Evolutionary conservation across 2,888 invertebrate species (phyloP), one percentile per base, ranked within the genome.

Genomic region (Bedellia somnulentella): DNA sequence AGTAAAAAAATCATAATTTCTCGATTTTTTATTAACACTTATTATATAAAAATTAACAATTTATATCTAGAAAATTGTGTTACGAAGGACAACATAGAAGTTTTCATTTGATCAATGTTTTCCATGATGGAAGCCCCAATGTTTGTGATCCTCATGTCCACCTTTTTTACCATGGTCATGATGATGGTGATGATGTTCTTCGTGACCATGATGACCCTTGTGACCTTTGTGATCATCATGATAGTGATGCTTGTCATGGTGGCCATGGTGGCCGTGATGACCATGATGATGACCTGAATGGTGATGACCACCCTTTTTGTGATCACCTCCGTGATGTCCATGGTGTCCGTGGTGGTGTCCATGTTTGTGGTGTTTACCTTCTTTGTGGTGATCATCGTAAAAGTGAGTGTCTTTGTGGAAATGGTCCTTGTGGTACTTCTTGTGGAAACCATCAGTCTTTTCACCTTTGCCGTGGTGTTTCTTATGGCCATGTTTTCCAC

Each of bases 91-190:
- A n/a, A n/a, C n/a, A n/a, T n/a, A 40, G n/a, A n/a, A n/a, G n/a
- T n/a, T n/a, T n/a, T n/a, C n/a, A n/a, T n/a, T n/a, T n/a, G 38
- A 42, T 70, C 44, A 71, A 40, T 71, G 71, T 49, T 71, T 73
- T 42, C 70, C 68, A 37, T 73, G 73, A 37, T 71, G 70, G 61
- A 57, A 59, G 29, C 73, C 73, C 67, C 67, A 70, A 8, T 64
- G 62, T 35, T 73, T 73, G 35, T 70, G 70, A 44, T 59, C 67
- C 6, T 68, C 38, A 35, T 73, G 71, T 34, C 66, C 71, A 18
- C 71, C 73, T 50, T 73, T 73, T 52, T 73, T 73, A 49, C 73
- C 73, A 52, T 73, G 73, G 36, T 67, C 71, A 35, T 73, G 64
- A 41, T 73, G 73, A 40, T 57, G 57, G 35, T 71, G 71, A 44